Evolutionary conservation across 1,140 invertebrate species (phyloP), one percentile per base, ranked within the genome.

Genomic region (Zeugodacus cucurbitae): DNA sequence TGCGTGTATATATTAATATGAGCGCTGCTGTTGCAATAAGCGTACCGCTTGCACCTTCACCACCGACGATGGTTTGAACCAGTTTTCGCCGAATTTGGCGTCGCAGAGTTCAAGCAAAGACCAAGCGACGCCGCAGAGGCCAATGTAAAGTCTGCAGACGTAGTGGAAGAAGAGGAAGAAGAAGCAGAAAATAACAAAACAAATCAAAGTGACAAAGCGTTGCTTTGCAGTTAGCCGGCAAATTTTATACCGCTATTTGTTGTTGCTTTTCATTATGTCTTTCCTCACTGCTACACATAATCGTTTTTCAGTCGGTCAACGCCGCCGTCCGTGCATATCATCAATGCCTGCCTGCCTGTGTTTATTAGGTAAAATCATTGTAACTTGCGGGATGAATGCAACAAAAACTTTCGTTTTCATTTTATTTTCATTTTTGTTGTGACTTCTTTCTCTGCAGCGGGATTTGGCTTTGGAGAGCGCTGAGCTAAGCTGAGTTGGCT

Each of bases 361-460:
- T 82, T 34, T 82, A 82, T 48, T 54, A 22, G 6, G n/a, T 41
- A 48, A 82, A 82, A 41, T 82, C 48, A 34, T 82, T 44, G 37
- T 82, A 26, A 82, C 26, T 74, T 1, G 70, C 74, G 74, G 41
- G 37, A 41, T 37, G 74, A 44, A 29, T 82, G 74, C 74, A 82
- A 29, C 74, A 44, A 82, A 82, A 22, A 82, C 74, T 82, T 82
- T 54, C 74, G 74, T 44, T 82, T 82, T 67, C 62, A 6, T 48
- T 87, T 87, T 87, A n/a, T 88, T 70, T 48, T 20, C 14, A 7
- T 64, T 62, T 26, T n/a, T 8, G 32, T 67, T 87, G 14, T 87
- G 14, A 4, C 58, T 86, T 34, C 14, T 86, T 29, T 58, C 58
- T 59, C 48, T 57, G 58, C 85, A 37, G 17, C 37, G 41, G 5